Evolutionary conservation across 2,888 invertebrate genomes (phyloP), one percentile per base, ranked within the genome.

Genomic region (Pterobdella sp.): DNA sequence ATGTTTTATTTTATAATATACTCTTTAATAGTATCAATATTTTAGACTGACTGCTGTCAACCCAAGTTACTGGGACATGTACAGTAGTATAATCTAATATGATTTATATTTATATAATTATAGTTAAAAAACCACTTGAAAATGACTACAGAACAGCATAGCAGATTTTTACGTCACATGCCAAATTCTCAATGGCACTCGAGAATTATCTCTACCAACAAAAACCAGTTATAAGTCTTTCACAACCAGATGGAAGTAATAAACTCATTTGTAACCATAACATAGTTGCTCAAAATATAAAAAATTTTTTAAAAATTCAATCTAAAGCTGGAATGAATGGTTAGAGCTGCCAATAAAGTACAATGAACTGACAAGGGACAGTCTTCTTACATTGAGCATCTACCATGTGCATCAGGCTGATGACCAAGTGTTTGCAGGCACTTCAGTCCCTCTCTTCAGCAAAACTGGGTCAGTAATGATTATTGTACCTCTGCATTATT

Each of bases 251-350:
- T 96, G 94, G 93, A 93, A 91, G 92, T 92, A 86, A 87, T 89
- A 86, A 1, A 37, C 26, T 31, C 31, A 26, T 73, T 60, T 32
- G 37, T 10, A 49, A n/a, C 29, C 10, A 29, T 35, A 10, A 42
- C 2, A 4, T n/a, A 31, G 18, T 34, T 1, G 36, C 18, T 71
- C 32, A 64, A 31, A 32, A 31, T 60, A 36, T 22, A 26, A 22
- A 29, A 22, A 26, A 34, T 34, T 32, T 4, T 34, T 42, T 42
- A 14, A 7, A 42, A 42, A 42, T 7, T 22, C 22, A 42, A 14
- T 42, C 10, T 22, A 42, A 82, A 94, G 94, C 81, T 97, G 96
- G 96, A 96, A 95, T 82, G 95, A 97, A 85, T 96, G 96, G 95
- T 87, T 97, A 42, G 90, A 89, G 0, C 85, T 97, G 73, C 95